Conservation (phyloP, 2,797 vertebrate species). For the Brachymystax lenok region DNA sequence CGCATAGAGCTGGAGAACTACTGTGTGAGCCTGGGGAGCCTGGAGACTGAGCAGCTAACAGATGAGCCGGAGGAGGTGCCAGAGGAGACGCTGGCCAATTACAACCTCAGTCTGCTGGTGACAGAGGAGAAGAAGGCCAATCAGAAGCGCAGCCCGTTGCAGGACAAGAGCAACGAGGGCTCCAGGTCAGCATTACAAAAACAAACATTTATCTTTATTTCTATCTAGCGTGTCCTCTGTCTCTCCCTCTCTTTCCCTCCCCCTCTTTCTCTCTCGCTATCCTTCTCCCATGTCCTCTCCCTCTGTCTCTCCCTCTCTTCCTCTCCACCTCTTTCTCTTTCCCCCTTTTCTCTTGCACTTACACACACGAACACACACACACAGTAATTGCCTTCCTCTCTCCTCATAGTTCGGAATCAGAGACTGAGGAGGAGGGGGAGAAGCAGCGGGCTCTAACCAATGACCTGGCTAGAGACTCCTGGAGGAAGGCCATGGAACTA, state of each 20-base stretch:
- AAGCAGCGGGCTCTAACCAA: conserved; percentile 72
- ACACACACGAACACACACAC: background rate
- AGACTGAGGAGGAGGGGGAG: conserved; percentile 75
- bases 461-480: conserved; percentile 54
- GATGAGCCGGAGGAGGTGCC: conserved; percentile 83
- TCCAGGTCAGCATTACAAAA: conserved; percentile 33
- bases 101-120: conserved; percentile 85
- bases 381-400: background rate
- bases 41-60: conserved; percentile 48
- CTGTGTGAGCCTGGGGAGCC: conserved; percentile 68
- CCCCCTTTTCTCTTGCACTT: conserved; percentile 7
- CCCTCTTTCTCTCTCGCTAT: background rate
- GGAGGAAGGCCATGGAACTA: conserved; percentile 43
- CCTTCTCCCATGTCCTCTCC: background rate
- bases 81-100: conserved; percentile 85
- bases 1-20: conserved; percentile 91
- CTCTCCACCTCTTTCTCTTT: conserved; percentile 6
- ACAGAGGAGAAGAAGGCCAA: conserved; percentile 85
- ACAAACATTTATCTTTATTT: background rate
- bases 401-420: conserved; percentile 86
- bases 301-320: background rate
- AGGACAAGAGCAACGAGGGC: conserved; percentile 59
- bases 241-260: background rate
- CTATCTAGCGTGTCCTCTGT: background rate
- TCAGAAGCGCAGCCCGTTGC: conserved; percentile 83